Conservation (phyloP, 2,888 invertebrate genomes). For the Dynastes hyllus region DNA sequence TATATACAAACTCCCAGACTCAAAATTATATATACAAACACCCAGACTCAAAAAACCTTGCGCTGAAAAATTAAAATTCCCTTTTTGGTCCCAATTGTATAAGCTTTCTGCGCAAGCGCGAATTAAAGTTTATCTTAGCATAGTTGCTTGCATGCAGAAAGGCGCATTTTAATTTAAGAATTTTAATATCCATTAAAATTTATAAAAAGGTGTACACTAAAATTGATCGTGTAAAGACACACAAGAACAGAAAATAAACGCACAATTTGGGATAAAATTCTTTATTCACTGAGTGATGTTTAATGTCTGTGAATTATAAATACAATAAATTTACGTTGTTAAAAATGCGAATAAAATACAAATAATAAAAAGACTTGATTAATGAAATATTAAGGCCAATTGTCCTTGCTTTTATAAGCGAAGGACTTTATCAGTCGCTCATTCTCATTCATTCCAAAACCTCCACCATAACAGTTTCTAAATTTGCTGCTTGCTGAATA, state of each 20-base stretch:
- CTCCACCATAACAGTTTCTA: constrained; percentile 62
- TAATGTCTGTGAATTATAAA: constrained; percentile 63
- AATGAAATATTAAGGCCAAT: constrained; percentile 68
- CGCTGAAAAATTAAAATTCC: no score
- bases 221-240: no score
- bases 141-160: no score
- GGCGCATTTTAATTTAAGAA: no score
- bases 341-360: constrained; percentile 67
- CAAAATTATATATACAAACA: no score
- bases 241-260: not conserved
- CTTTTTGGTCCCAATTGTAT: no score
- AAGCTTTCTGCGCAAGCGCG: no score
- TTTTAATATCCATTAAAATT: no score
- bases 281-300: constrained; percentile 61
- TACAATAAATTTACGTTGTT: constrained; percentile 60
- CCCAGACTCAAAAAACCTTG: no score
- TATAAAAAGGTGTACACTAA: no score
- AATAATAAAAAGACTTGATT: constrained; percentile 64
- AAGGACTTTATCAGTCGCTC: constrained; percentile 45
- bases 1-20: no score
- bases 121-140: no score
- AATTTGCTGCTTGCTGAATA: constrained; percentile 41
- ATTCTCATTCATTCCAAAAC: constrained; percentile 58
- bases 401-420: constrained; percentile 35
- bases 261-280: constrained; percentile 54